Base-by-base conservation (phyloP, 2,113 vertebrate species). In the Agelaius tricolor region DNA sequence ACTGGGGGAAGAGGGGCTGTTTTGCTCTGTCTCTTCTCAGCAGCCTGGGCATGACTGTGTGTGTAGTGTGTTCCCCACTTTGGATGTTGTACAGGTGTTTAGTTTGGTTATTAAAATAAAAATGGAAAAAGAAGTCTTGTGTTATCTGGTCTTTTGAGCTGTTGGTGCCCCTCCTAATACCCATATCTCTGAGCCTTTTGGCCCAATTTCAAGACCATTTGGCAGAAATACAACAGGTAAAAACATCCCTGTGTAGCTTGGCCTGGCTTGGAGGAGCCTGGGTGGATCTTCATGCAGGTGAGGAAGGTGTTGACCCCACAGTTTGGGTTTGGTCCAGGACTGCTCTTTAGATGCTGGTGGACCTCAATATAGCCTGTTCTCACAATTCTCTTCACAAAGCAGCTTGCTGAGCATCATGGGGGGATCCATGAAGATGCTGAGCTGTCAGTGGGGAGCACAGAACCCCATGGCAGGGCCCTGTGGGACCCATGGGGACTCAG, bases 391-490 rank as follows among this genome's bases (percentile, higher is more conserved):
- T 47, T 87, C 52, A n/a, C 2, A 3, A 41, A 52, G 35, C 7
- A 1, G 20, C 39, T 81, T 78, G 44, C 39, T 77, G 84, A 82
- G 35, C 57, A 43, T 46, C 33, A 2, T 1, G 1, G 27, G 16
- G 27, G n/a, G 37, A 49, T 37, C 41, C 27, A 23, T 1, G 0
- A 77, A 35, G 19, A 33, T 30, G 44, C 35, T 52, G 47, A 71
- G 73, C 21, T 0, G 33, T 41, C 49, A 73, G 43, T 0, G 1
- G 28, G 54, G 35, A 75, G 33, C 21, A 61, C 47, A 67, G 30
- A 31, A 23, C 5, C 54, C 39, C 33, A 23, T 7, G 0, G 1
- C n/a, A 6, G 7, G 52, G 65, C 49, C n/a, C 77, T 0, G 0
- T 51, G 85, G 51, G 72, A 74, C 33, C 21, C 47, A 1, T 1